Base-by-base conservation (phyloP, 2,888 invertebrate genomes). In the Dasypolia templi region DNA sequence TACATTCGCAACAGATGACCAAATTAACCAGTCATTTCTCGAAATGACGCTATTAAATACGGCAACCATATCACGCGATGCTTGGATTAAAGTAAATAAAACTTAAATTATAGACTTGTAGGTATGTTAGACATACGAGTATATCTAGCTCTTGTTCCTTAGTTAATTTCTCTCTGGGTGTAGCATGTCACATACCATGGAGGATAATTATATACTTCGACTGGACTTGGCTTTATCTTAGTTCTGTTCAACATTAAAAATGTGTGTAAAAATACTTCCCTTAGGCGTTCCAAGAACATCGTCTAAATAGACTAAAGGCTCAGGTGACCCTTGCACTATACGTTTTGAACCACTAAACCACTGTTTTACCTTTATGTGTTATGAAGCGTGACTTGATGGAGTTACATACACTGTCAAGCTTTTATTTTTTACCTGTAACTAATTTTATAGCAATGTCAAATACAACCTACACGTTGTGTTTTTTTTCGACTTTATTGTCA, bases 21-120 rank as follows among this genome's bases (percentile, higher is more conserved):
- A 78, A 84, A 83, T 87, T 87, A 87, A 87, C 79, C 66, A 71
- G 79, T 86, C 77, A 83, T 88, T 87, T 86, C 84, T 82, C 65
- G 82, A 86, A 88, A 88, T 81, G 73, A 82, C 82, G 73, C 75
- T 75, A 88, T 87, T 82, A 88, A 83, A 72, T 46, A 56, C 79
- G 69, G 73, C 83, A 87, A 85, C 76, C 56, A 70, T 68, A 68
- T 70, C 93, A 93, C 92, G 93, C 93, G 87, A 93, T 89, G 76
- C 79, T 77, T 81, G 88, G 86, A 92, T 93, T 92, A 92, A 89
- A 86, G 86, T 87, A 88, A 91, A 92, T 88, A 88, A 89, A 89
- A 87, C 82, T 86, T 77, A 91, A 92, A 92, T 92, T 91, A 90
- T 84, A 87, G 76, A 74, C 74, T 71, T 17, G 76, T 58, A 69